Evolutionary conservation across 2,113 vertebrate species (phyloP).

Genomic region (Paramormyrops kingsleyae): DNA sequence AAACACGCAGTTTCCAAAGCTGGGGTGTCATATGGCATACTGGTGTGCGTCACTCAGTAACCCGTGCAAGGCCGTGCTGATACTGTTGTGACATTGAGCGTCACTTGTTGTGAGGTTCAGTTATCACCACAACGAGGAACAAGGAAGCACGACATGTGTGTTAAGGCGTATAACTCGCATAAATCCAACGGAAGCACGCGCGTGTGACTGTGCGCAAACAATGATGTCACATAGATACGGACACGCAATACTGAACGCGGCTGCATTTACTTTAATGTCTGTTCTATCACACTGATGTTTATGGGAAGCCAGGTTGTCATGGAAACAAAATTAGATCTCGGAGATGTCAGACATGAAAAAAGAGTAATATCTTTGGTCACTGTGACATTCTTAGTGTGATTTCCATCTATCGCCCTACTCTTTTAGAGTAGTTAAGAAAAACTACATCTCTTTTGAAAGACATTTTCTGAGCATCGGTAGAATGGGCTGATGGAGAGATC

Average conservation of each 20-base stretch:
- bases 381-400: not conserved
- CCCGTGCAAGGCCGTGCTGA: not conserved
- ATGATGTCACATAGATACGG: not conserved
- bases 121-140: not conserved
- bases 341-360: not conserved
- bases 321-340: not conserved
- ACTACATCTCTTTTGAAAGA: not conserved
- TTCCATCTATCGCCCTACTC: not conserved
- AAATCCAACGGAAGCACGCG: not conserved
- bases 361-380: not conserved
- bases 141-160: not conserved
- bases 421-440: not conserved
- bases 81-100: not conserved
- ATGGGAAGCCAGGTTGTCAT: not conserved
- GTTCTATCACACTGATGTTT: not conserved
- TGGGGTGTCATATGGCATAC: not conserved
- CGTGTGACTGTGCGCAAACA: not conserved
- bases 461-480: not conserved
- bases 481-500: not conserved
- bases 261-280: not conserved
- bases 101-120: not conserved
- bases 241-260: not conserved
- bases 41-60: slow-evolving; percentile 3
- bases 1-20: slow-evolving; percentile 4
- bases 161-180: not conserved